Percentiles rank a stretch among this genome's conserved stretches.
phyloP scores from a whole-genome alignment of 2,113 vertebrate species.

The Morone chrysops region DNA sequence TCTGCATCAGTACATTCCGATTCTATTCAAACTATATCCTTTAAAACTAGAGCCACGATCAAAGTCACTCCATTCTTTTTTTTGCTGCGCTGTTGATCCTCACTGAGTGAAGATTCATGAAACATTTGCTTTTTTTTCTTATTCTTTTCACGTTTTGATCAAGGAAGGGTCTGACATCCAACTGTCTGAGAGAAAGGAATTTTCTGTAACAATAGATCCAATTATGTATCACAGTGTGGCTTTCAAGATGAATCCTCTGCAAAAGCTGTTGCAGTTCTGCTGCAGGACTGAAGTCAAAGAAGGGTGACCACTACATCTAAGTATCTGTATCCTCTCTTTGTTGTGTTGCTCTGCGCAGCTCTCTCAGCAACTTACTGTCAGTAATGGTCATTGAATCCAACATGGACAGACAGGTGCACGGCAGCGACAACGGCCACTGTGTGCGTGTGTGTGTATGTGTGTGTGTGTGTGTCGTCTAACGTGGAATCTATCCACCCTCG shows the following conservation, averaged over 20 bases:
- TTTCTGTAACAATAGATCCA: slow-evolving; percentile 65
- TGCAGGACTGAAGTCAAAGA: slow-evolving; percentile 40
- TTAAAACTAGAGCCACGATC: slow-evolving; percentile 51
- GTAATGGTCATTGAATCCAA: slow-evolving; percentile 61
- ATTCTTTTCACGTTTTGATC: slow-evolving; percentile 51
- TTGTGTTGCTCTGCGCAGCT: slow-evolving; percentile 39
- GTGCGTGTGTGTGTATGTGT: background rate
- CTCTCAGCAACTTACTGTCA: slow-evolving; percentile 51
- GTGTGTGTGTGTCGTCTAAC: slow-evolving; percentile 18
- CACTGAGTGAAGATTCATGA: slow-evolving; percentile 48
- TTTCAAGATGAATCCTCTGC: slow-evolving; percentile 60
- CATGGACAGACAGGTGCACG: slow-evolving; percentile 44
- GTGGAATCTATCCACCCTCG: slow-evolving; percentile 44
- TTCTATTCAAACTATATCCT: slow-evolving; percentile 54
- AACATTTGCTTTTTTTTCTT: slow-evolving; percentile 53
- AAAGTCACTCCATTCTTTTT: slow-evolving; percentile 42
- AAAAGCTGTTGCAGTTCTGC: slow-evolving; percentile 36
- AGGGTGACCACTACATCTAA: slow-evolving; percentile 36
- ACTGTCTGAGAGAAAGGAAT: slow-evolving; percentile 51
- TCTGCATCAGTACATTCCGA: slow-evolving; percentile 42
- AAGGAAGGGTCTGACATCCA: slow-evolving; percentile 56
- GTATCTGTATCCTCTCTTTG: slow-evolving; percentile 49
- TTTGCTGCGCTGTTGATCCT: slow-evolving; percentile 55
- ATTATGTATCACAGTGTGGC: slow-evolving; percentile 52
- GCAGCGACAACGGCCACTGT: slow-evolving; percentile 28